Base-by-base conservation (phyloP, 2,797 vertebrate genomes). In the Sebastes hubbsi region DNA sequence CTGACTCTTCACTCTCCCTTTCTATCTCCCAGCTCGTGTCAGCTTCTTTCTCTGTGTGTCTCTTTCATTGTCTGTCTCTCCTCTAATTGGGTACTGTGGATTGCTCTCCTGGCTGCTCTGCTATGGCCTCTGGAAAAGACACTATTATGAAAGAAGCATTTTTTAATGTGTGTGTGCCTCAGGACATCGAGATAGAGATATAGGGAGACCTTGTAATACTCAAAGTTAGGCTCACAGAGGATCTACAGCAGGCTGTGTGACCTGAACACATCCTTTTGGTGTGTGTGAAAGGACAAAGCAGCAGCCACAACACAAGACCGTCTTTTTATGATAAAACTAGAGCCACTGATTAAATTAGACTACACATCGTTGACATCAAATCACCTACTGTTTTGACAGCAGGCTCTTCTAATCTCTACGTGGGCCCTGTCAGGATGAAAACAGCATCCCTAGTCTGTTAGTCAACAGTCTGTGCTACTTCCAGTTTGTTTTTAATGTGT, bases 311-410 rank as follows among this genome's bases (percentile, higher is more conserved):
- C 27, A 63, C n/a, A 20, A 18, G 9, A 42, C 20, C 3, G 5
- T 52, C 59, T 56, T 71, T 66, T 30, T 24, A 54, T 42, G 4
- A 79, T 75, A 70, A 75, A 88, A 71, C 56, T 71, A 38, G 4
- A 79, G 25, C 56, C 22, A 56, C 60, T 68, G 58, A 88, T 78
- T 81, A 67, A 85, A 87, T 80, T 63, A 85, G 77, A 72, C n/a
- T 13, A 60, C 18, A 65, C 2, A 55, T 73, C 75, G 81, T 34
- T 85, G 64, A 83, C 54, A 82, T 61, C 29, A 76, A 64, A 74
- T 83, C 82, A 81, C 77, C 69, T 66, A 56, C 70, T 81, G 81
- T 60, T 83, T 59, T 82, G 88, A 90, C 82, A 83, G 77, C 9
- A 80, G 71, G 55, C 32, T 74, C 52, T 68, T 75, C 60, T 80